phyloP scores from a whole-genome alignment of 2,888 invertebrate genomes.

The Polymixis lichenea region DNA sequence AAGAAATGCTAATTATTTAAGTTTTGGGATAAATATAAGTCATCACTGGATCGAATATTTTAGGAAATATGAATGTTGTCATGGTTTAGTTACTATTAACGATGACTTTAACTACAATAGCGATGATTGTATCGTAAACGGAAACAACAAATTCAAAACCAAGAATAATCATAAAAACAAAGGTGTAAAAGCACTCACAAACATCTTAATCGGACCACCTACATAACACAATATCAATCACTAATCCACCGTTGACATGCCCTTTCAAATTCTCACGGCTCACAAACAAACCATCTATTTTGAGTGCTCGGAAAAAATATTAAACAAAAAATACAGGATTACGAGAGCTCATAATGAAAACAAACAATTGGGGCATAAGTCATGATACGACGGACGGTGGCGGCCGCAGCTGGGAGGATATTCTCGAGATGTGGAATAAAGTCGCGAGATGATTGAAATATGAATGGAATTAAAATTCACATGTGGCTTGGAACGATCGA shows the following conservation, averaged over 20 bases:
- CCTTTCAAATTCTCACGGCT: slow-evolving; percentile 84
- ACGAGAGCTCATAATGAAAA: slow-evolving; percentile 82
- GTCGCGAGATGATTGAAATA: slow-evolving; percentile 60
- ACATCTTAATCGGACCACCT: slow-evolving; percentile 69
- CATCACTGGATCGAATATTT: not conserved
- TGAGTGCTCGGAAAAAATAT: slow-evolving; percentile 76
- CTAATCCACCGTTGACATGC: slow-evolving; percentile 77
- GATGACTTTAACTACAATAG: not conserved
- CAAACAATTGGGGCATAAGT: slow-evolving; percentile 81
- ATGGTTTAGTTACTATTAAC: not conserved
- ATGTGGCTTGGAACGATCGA: slow-evolving; percentile 40
- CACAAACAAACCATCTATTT: slow-evolving; percentile 83
- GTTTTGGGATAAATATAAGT: not conserved
- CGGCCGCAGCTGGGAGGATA: slow-evolving; percentile 63
- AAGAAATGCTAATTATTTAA: no score
- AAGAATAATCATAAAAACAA: slow-evolving; percentile 10
- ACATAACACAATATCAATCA: slow-evolving; percentile 70
- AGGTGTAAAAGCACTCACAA: slow-evolving; percentile 24
- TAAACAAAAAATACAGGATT: slow-evolving; percentile 81
- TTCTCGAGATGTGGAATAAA: slow-evolving; percentile 58
- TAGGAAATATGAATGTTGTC: not conserved
- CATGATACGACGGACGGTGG: slow-evolving; percentile 70
- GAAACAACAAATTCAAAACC: not conserved
- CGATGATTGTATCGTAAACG: not conserved
- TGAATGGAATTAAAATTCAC: slow-evolving; percentile 64